Percentiles rank a stretch among this genome's conserved stretches.
Conservation (phyloP, 2,888 invertebrate genomes). For the Andricus curvator region DNA sequence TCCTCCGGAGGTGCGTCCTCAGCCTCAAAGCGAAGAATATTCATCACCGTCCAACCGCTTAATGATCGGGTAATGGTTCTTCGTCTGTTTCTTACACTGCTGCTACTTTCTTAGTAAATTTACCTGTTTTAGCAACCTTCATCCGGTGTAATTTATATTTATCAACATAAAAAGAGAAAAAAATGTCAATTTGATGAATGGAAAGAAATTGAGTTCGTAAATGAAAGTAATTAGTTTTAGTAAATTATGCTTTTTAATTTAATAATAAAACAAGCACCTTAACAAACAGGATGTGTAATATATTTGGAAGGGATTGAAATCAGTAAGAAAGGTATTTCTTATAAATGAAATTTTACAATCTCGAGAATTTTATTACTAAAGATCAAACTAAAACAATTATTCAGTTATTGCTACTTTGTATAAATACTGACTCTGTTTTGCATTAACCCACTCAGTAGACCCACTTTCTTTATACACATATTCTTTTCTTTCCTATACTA, state of each 20-base stretch:
- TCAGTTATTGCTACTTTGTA: conserved; percentile 29
- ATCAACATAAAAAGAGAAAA: neutral
- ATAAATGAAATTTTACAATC: conserved; percentile 22
- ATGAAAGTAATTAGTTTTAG: neutral
- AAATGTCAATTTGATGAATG: neutral
- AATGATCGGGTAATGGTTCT: conserved; percentile 60
- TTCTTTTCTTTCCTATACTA: conserved; percentile 10
- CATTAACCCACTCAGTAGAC: conserved; percentile 11
- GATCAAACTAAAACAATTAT: conserved; percentile 34
- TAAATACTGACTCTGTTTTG: conserved; percentile 40
- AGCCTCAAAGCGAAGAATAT: conserved; percentile 67
- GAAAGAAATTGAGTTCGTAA: neutral
- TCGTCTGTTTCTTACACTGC: neutral
- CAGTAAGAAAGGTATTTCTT: conserved; percentile 4
- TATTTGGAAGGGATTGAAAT: neutral
- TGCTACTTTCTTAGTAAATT: conserved; percentile 2
- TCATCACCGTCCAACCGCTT: conserved; percentile 67
- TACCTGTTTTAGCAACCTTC: neutral
- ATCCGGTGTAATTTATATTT: neutral
- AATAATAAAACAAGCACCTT: neutral
- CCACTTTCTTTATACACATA: conserved; percentile 22
- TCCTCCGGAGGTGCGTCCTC: conserved; percentile 58
- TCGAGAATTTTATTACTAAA: conserved; percentile 35
- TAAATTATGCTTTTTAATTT: no score
- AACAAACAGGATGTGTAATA: neutral